Conservation (phyloP, 2,797 vertebrate genomes). For the Myotis vivesi region DNA sequence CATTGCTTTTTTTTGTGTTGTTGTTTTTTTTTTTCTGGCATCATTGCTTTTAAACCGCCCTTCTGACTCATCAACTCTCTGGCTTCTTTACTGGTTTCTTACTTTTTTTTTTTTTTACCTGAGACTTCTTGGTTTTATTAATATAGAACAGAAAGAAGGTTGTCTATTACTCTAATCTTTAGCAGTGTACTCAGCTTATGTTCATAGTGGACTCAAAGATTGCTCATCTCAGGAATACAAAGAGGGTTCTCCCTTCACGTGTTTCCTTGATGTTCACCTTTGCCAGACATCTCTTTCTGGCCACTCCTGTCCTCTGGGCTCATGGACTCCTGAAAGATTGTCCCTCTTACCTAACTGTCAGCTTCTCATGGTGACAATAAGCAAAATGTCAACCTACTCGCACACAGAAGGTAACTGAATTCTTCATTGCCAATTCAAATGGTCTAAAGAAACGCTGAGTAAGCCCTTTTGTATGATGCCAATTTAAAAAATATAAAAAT, state of each 20-base stretch:
- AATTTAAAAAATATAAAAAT: constrained; percentile 6
- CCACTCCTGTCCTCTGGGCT: background rate
- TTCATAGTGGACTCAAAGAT: background rate
- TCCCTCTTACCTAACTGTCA: background rate
- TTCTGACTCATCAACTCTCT: background rate
- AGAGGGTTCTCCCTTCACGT: background rate
- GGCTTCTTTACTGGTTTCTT: background rate
- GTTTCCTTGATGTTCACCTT: background rate
- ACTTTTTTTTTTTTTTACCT: background rate
- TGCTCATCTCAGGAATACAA: background rate
- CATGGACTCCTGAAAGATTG: background rate
- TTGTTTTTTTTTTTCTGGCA: no score
- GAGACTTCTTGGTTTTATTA: background rate
- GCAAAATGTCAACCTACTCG: background rate
- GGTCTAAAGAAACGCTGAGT: background rate
- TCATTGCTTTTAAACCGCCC: background rate
- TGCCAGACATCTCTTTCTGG: background rate
- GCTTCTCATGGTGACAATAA: background rate
- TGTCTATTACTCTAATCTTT: background rate
- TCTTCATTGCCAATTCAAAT: background rate
- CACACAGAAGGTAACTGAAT: background rate
- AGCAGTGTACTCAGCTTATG: background rate
- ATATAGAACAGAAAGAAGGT: background rate
- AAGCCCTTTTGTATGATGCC: background rate
- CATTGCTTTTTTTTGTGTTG: background rate